A percentile compares a stretch with the other conserved stretches of the same genome.
phyloP scores from a whole-genome alignment of 2,888 invertebrate species.

The Watsonalla binaria region DNA sequence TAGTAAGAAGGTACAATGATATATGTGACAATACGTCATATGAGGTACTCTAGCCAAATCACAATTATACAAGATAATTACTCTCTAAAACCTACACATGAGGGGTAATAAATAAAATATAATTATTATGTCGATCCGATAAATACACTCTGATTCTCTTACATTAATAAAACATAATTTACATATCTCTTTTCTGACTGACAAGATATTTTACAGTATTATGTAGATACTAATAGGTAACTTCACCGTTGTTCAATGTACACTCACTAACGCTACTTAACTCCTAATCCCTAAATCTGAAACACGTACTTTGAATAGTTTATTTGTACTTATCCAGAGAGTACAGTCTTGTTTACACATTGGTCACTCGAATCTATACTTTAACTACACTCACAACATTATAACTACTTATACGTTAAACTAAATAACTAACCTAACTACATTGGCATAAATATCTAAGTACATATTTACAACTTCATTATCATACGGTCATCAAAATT shows the following conservation, averaged over 20 bases:
- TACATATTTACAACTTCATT: background rate
- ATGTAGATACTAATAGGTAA: constrained; percentile 61
- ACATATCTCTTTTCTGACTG: constrained; percentile 7
- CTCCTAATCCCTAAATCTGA: constrained; percentile 15
- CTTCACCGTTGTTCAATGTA: constrained; percentile 60
- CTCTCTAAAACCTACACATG: constrained; percentile 17
- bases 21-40: background rate
- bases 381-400: constrained; percentile 6
- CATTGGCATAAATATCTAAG: constrained; percentile 1
- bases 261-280: constrained; percentile 17
- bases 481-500: background rate
- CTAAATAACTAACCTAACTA: constrained; percentile 9
- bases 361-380: constrained; percentile 54
- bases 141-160: constrained; percentile 60
- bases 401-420: constrained; percentile 15
- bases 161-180: constrained; percentile 3
- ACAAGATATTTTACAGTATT: constrained; percentile 4
- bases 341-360: constrained; percentile 69
- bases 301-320: constrained; percentile 27
- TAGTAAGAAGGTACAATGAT: background rate
- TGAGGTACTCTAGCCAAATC: constrained; percentile 8
- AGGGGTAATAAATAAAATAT: constrained; percentile 57
- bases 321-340: constrained; percentile 67
- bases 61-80: constrained; percentile 25
- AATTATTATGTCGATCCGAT: constrained; percentile 40